Percentiles rank a stretch among this genome's conserved stretches.
These are phyloP conservation scores for Sphyrna mokarran DNA, from an alignment of 2,113 vertebrate genomes.

Conservation along the genomic window DNA sequence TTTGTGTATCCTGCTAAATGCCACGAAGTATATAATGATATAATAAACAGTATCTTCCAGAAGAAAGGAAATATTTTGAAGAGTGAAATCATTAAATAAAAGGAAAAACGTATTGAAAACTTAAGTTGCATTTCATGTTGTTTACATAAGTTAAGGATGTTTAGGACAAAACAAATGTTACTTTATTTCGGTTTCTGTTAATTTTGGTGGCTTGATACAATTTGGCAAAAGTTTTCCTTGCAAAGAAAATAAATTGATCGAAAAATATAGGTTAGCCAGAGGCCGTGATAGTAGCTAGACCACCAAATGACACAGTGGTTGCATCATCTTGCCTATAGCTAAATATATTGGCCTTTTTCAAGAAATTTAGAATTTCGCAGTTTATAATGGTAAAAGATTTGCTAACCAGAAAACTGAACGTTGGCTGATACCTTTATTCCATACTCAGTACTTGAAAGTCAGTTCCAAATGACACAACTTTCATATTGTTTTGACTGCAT, in stretches of 20 bases:
- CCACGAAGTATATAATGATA: background rate
- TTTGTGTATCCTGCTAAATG: background rate
- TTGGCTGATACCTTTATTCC: background rate
- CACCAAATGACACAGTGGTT: background rate
- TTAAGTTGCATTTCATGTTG: conserved; percentile 25
- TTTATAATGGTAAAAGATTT: background rate
- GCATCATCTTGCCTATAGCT: background rate
- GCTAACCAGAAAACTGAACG: background rate
- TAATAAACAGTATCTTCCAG: background rate
- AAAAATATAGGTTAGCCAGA: background rate
- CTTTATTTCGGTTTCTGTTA: background rate
- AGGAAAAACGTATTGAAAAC: background rate
- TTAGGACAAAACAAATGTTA: conserved; percentile 16
- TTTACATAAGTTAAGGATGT: conserved; percentile 13
- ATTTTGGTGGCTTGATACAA: background rate
- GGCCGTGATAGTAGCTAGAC: background rate
- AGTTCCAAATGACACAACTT: background rate
- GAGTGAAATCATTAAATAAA: background rate
- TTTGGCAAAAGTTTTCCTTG: background rate
- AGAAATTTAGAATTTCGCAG: background rate
- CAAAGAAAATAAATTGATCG: background rate
- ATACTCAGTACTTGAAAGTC: background rate
- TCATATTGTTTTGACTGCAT: background rate
- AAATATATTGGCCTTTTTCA: background rate
- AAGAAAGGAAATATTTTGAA: background rate